A percentile compares a stretch with the other conserved stretches of the same genome.
Evolutionary conservation across 2,888 invertebrate genomes (phyloP).

Genomic region (Ernsta delagoae): DNA sequence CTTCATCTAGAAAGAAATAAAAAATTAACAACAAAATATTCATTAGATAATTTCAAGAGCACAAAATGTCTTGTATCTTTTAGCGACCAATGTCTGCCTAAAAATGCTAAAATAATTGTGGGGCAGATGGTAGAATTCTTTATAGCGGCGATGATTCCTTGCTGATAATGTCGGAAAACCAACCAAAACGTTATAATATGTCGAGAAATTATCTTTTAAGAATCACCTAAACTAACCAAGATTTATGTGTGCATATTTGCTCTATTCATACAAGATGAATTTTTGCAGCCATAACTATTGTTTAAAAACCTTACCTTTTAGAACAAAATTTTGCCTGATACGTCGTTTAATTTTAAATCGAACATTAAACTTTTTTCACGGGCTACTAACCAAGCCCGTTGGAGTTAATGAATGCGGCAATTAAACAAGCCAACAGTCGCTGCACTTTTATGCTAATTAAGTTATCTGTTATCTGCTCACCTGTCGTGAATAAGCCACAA

Average conservation of each 20-base stretch:
- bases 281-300: neutral
- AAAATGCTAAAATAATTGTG: neutral
- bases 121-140: neutral
- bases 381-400: conserved; percentile 43
- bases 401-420: conserved; percentile 62
- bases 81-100: no score
- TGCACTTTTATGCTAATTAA: conserved; percentile 62
- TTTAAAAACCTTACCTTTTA: no score
- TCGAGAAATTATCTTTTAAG: neutral
- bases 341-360: conserved; percentile 12
- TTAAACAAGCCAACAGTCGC: conserved; percentile 57
- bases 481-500: conserved; percentile 38
- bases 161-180: neutral
- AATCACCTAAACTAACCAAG: neutral
- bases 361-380: conserved; percentile 39
- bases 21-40: no score
- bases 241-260: neutral
- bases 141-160: neutral
- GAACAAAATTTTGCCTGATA: neutral
- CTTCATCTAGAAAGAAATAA: no score
- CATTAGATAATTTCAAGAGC: no score
- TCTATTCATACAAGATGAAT: neutral
- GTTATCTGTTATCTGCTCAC: conserved; percentile 46
- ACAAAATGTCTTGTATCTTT: no score
- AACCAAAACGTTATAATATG: neutral